phyloP scores from a whole-genome alignment of 2,113 vertebrate genomes.

The Tachycineta bicolor region DNA sequence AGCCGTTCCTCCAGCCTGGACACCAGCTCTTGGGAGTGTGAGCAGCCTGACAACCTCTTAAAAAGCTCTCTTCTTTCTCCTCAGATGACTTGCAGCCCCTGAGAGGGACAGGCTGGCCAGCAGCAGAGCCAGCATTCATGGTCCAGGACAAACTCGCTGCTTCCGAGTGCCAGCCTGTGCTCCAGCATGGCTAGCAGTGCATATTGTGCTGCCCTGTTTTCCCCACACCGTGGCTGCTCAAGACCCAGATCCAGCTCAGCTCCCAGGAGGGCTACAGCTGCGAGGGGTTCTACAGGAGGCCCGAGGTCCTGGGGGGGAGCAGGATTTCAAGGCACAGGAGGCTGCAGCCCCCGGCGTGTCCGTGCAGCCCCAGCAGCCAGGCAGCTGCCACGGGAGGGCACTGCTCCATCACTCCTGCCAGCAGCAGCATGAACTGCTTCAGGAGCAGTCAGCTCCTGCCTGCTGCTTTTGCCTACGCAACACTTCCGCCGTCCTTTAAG shows the following conservation, averaged over 20 bases:
- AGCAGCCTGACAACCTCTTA: not conserved
- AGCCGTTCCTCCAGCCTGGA: not conserved
- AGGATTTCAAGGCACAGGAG: not conserved
- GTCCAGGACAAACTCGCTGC: constrained; percentile 33
- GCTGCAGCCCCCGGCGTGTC: not conserved
- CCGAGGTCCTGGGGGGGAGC: constrained; percentile 30
- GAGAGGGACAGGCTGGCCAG: not conserved
- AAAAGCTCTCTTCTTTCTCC: constrained; percentile 48
- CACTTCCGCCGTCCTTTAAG: not conserved
- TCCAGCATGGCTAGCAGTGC: constrained; percentile 32
- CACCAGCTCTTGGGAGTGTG: not conserved
- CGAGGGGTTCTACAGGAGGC: constrained; percentile 35
- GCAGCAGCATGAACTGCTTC: not conserved
- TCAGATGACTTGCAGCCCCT: not conserved
- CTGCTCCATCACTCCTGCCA: not conserved
- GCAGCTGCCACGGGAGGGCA: not conserved
- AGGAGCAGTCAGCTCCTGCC: not conserved
- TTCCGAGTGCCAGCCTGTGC: not conserved
- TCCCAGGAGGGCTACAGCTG: constrained; percentile 66
- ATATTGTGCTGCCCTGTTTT: constrained; percentile 40
- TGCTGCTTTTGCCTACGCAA: not conserved
- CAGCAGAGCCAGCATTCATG: not conserved
- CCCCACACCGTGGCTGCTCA: constrained; percentile 10
- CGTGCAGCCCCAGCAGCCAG: not conserved
- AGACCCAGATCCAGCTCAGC: constrained; percentile 54